A percentile compares a stretch with the other conserved stretches of the same genome.
Conservation (phyloP, 2,888 invertebrate genomes). For the Synergus umbraculus region DNA sequence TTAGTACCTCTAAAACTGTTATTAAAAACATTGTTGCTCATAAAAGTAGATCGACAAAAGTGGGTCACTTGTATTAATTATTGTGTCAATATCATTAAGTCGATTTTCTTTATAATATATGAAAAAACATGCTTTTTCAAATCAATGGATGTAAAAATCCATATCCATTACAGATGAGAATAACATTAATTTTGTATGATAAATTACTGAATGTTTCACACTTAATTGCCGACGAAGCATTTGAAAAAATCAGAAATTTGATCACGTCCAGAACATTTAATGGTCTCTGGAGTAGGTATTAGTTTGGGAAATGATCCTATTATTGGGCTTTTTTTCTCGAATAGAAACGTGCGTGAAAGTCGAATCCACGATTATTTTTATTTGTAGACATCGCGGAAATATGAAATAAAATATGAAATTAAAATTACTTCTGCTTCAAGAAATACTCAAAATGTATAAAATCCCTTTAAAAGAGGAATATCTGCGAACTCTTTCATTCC, state of each 20-base stretch:
- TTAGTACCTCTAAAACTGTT: not conserved
- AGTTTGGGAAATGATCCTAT: slow-evolving; percentile 3
- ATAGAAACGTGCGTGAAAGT: not conserved
- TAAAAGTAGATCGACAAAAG: not conserved
- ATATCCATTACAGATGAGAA: no score
- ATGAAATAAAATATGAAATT: no score
- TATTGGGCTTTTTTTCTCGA: not conserved
- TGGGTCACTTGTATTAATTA: not conserved
- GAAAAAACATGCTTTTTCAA: no score
- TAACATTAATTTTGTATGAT: not conserved
- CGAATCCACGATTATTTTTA: not conserved
- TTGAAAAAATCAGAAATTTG: not conserved
- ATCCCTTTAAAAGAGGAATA: not conserved
- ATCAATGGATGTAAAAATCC: no score
- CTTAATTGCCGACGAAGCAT: not conserved
- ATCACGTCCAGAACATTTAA: slow-evolving; percentile 8
- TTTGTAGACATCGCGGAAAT: not conserved
- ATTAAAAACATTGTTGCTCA: not conserved
- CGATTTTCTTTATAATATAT: no score
- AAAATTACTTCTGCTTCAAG: no score
- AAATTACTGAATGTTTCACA: not conserved
- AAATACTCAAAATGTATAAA: not conserved
- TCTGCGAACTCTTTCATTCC: not conserved
- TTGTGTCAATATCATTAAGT: no score
- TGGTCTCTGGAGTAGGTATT: not conserved